Evolutionary conservation across 2,888 invertebrate genomes (phyloP), one percentile per base, ranked within the genome.

Genomic region (Dolichopus griseipennis): DNA sequence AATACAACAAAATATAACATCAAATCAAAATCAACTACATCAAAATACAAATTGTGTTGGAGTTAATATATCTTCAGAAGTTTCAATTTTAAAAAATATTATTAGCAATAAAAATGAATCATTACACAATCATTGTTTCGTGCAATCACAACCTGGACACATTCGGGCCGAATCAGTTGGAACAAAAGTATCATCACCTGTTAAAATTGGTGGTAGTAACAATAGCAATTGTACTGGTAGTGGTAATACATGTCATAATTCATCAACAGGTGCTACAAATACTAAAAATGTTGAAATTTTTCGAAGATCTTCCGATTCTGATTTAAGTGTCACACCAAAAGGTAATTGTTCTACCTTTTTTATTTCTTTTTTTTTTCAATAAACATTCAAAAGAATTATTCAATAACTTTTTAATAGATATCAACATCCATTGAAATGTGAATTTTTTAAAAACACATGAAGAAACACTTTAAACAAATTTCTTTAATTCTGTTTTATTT

Each of bases 281-380:
- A 83, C 83, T 61, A 85, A 79, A 68, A 69, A 77, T 79, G 66
- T 78, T 79, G 81, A 85, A 81, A 82, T 90, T 71, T 89, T 90
- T 77, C 85, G 95, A 67, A 84, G 95, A 73, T 95, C 95, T 5
- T 95, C 95, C 3, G 97, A 96, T 81, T 95, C 96, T 0, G 97
- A 97, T 82, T 84, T 95, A 73, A 95, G 92, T 83, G 88, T 94
- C 66, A 93, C 95, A 15, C 94, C 95, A 6, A 95, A 94, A 90
- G 95, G 96, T 95, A 83, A 82, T 78, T 37, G 37, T 37, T 8
- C 12, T 37, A 12, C 27, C 27, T 5, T 27, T n/a, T 5, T 5
- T 27, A 27, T 27, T 27, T 27, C 27, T 27, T 27, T 27, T 27
- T 27, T 27, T 27, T 27, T 27, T 4, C n/a, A n/a, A n/a, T 27